phyloP scores from a whole-genome alignment of 2,113 vertebrate species.

The Tamias sibiricus region DNA sequence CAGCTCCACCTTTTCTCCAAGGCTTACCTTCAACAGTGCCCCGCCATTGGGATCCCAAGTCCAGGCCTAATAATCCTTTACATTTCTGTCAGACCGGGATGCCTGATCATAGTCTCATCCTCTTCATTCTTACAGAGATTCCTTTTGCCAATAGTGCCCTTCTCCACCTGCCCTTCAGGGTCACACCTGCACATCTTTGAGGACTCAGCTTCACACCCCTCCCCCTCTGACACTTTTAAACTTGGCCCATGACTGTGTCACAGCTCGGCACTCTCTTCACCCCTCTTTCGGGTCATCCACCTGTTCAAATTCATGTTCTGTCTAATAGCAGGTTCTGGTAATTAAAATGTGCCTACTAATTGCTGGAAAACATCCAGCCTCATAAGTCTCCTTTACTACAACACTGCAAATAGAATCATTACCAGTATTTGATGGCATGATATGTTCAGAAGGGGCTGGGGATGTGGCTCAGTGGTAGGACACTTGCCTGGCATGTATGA shows the following conservation, averaged over 20 bases:
- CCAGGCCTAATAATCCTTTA: rapidly evolving
- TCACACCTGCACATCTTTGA: neutral
- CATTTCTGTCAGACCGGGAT: too few relatives aligned
- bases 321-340: neutral
- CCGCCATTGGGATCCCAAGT: neutral
- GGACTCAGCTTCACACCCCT: neutral
- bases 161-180: neutral
- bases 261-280: neutral
- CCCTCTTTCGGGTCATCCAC: neutral
- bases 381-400: neutral
- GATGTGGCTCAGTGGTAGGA: too few relatives aligned
- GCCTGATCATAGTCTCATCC: neutral
- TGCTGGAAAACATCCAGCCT: neutral
- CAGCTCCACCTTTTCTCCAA: neutral
- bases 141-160: neutral
- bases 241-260: neutral
- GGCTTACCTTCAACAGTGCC: neutral
- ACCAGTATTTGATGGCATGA: neutral
- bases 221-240: neutral
- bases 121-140: neutral
- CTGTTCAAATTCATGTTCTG: neutral
- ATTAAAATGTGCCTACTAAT: neutral
- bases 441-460: too few relatives aligned
- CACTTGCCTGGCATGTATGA: too few relatives aligned
- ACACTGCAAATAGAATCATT: neutral